Conservation (phyloP, 2,888 invertebrate species). For the Melanophora roralis region DNA sequence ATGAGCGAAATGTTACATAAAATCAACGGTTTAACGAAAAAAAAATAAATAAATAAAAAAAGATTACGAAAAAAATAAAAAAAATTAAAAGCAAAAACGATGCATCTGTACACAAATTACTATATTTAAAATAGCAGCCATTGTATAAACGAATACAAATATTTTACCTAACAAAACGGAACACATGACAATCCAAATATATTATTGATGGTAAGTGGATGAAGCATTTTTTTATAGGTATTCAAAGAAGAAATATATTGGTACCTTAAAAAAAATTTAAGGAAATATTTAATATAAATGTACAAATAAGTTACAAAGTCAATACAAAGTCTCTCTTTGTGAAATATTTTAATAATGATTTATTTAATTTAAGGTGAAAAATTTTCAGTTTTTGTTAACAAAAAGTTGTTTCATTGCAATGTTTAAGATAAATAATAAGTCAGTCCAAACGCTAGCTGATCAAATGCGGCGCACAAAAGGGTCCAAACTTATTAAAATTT, state of each 20-base stretch:
- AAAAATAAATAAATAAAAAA: background rate
- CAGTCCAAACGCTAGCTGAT: too few relatives aligned
- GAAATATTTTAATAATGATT: too few relatives aligned
- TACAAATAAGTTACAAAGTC: too few relatives aligned
- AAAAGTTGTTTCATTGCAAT: too few relatives aligned
- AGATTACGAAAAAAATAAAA: background rate
- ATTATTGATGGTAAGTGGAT: slow-evolving; percentile 23
- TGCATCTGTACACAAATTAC: background rate
- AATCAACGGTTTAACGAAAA: slow-evolving; percentile 1
- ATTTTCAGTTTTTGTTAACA: too few relatives aligned
- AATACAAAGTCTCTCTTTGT: too few relatives aligned
- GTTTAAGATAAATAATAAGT: too few relatives aligned
- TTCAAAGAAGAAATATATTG: background rate
- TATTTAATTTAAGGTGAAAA: too few relatives aligned
- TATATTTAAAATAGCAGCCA: slow-evolving; percentile 38
- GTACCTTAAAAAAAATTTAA: background rate
- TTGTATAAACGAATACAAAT: slow-evolving; percentile 11
- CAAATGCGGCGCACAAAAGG: too few relatives aligned
- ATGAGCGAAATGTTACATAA: background rate
- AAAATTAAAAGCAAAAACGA: background rate
- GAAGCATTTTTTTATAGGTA: slow-evolving; percentile 30
- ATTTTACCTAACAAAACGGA: slow-evolving; percentile 20
- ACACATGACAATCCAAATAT: background rate
- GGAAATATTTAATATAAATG: too few relatives aligned
- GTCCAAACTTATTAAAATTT: too few relatives aligned